Evolutionary conservation across 2,888 invertebrate species (phyloP).

Genomic region (Tetragonula carbonaria): DNA sequence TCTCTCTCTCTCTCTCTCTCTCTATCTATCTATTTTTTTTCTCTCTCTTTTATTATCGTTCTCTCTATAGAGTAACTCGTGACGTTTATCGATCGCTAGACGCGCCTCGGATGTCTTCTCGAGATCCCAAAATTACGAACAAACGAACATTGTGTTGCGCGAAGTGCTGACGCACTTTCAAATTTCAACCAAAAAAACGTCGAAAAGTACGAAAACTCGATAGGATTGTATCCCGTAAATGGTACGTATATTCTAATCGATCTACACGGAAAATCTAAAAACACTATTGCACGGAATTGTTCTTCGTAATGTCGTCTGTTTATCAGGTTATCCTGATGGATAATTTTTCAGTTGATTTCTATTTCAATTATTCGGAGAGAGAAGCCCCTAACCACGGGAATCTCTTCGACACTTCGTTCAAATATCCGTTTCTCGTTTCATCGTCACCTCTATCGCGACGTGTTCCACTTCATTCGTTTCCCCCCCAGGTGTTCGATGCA

Average conservation of each 20-base stretch:
- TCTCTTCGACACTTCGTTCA: background rate
- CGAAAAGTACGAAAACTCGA: background rate
- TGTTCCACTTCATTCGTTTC: background rate
- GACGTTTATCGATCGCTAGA: slow-evolving; percentile 11
- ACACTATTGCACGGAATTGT: background rate
- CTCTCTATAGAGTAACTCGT: slow-evolving; percentile 15
- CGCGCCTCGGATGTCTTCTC: background rate
- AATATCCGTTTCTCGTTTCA: background rate
- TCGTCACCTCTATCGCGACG: background rate
- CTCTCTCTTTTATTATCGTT: background rate
- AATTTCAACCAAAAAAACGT: background rate
- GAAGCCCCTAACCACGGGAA: too few relatives aligned
- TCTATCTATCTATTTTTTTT: too few relatives aligned
- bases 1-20: too few relatives aligned
- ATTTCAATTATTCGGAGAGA: too few relatives aligned
- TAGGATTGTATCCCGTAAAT: too few relatives aligned
- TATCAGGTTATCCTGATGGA: too few relatives aligned
- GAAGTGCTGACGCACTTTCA: too few relatives aligned
- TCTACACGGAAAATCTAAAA: too few relatives aligned
- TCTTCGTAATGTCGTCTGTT: background rate
- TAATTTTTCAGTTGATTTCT: too few relatives aligned
- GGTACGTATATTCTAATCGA: background rate
- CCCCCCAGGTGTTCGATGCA: background rate
- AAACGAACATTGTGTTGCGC: background rate
- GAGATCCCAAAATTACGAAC: background rate